Evolutionary conservation across 2,888 invertebrate genomes (phyloP), one percentile per base, ranked within the genome.

Genomic region (Mellilla xanthometata): DNA sequence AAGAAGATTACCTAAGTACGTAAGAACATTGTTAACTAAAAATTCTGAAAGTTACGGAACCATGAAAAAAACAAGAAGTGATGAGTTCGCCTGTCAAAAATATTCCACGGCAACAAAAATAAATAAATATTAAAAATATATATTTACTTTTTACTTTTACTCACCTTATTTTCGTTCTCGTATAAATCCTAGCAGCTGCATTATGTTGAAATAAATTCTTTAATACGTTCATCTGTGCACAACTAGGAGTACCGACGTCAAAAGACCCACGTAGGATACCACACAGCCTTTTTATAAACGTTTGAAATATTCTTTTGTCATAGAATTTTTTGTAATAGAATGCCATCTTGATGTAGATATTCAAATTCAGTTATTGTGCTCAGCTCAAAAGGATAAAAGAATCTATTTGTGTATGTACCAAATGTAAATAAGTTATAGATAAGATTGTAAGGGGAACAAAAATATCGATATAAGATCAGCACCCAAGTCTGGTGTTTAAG

Each of bases 101-200:
- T n/a, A n/a, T n/a, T n/a, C n/a, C n/a, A n/a, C n/a, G n/a, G n/a
- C n/a, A n/a, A n/a, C n/a, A n/a, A n/a, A n/a, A n/a, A n/a, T n/a
- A n/a, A n/a, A n/a, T n/a, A n/a, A n/a, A n/a, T n/a, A n/a, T n/a
- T n/a, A n/a, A n/a, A n/a, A n/a, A n/a, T n/a, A n/a, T n/a, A n/a
- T n/a, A 19, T 6, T 19, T 5, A 19, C 15, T 19, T 5, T 19
- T 19, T 24, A 7, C 8, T 11, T 26, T 2, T 30, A 27, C 39
- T 35, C 8, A 39, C 44, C 40, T 45, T 22, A 11, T 36, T 31
- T 38, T 49, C 33, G 28, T 38, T 23, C 27, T 42, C 19, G 38
- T 9, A 11, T 28, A 26, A 13, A 39, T 36, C 12, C 30, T 49
- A 29, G 28, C 44, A 5, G 43, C 12, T 29, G 13, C 39, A 15